phyloP scores from a whole-genome alignment of 1,140 invertebrate species.

The Drosophila carrolli region DNA sequence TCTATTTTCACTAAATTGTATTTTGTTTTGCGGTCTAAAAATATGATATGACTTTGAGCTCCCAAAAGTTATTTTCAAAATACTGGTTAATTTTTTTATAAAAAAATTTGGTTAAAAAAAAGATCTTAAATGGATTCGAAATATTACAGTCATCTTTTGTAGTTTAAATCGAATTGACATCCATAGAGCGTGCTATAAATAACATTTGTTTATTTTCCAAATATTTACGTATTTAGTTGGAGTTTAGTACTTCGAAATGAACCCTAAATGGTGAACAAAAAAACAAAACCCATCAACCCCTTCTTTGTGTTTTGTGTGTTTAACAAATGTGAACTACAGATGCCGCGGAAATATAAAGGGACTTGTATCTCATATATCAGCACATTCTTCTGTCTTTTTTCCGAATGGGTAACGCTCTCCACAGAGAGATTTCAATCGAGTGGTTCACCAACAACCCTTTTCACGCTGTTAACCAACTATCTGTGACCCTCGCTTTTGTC shows the following conservation, averaged over 20 bases:
- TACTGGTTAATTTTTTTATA: too few species aligned
- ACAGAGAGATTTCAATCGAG: constrained; percentile 56
- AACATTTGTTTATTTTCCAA: constrained; percentile 4
- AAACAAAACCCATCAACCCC: constrained; percentile 9
- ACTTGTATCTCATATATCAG: constrained; percentile 28
- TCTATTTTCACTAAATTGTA: constrained; percentile 29
- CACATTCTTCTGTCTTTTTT: constrained; percentile 9
- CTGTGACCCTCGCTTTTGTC: constrained; percentile 44
- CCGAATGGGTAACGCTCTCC: constrained; percentile 22
- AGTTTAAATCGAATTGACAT: neutral
- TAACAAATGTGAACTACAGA: constrained; percentile 29
- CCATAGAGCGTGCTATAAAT: neutral
- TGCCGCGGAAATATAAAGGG: constrained; percentile 15
- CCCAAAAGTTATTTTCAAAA: too few species aligned
- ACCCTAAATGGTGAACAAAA: constrained; percentile 2
- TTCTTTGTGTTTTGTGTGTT: constrained; percentile 10
- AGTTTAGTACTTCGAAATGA: constrained; percentile 19
- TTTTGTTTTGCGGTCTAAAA: constrained; percentile 7
- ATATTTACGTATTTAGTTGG: constrained; percentile 20
- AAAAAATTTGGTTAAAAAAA: too few species aligned
- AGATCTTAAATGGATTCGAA: too few species aligned
- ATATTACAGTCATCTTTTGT: too few species aligned
- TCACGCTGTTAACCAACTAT: constrained; percentile 54
- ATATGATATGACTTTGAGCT: neutral
- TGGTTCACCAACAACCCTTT: constrained; percentile 64